Evolutionary conservation across 2,797 vertebrate genomes (phyloP).

Genomic region (Hydrocynus forskahlii): DNA sequence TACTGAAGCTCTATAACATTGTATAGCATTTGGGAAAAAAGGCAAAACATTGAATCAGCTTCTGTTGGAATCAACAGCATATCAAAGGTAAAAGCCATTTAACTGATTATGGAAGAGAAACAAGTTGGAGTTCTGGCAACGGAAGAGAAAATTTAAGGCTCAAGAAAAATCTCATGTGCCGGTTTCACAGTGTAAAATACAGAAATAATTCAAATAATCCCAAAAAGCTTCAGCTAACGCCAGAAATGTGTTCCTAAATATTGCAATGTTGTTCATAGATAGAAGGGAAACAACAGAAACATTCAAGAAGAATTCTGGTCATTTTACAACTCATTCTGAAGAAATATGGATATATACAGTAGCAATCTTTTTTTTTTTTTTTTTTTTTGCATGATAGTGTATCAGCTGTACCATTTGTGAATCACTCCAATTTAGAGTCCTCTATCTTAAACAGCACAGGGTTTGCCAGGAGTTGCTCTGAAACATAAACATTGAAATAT

Average conservation of each 20-base stretch:
- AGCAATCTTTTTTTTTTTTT: slow-evolving; percentile 58
- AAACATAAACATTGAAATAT: slow-evolving; percentile 79
- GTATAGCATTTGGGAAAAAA: no score
- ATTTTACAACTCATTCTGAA: slow-evolving; percentile 53
- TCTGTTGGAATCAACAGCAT: not conserved
- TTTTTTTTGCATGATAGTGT: slow-evolving; percentile 38
- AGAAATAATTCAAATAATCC: slow-evolving; percentile 22
- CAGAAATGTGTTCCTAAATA: slow-evolving; percentile 17
- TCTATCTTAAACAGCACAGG: slow-evolving; percentile 58
- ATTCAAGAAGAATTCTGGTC: slow-evolving; percentile 47
- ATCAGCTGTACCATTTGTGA: slow-evolving; percentile 55
- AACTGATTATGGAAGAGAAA: slow-evolving; percentile 8
- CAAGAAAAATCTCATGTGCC: slow-evolving; percentile 53
- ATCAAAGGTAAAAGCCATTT: slow-evolving; percentile 25
- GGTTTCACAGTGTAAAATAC: slow-evolving; percentile 53
- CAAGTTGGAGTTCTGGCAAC: not conserved
- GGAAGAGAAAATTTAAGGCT: slow-evolving; percentile 32
- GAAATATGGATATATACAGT: slow-evolving; percentile 63
- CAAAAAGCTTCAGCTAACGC: not conserved
- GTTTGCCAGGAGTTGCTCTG: slow-evolving; percentile 63
- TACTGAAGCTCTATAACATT: not conserved
- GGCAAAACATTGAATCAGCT: no score
- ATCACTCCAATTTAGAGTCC: slow-evolving; percentile 42
- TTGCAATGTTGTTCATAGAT: slow-evolving; percentile 42
- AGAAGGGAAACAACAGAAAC: slow-evolving; percentile 46